Base-by-base conservation (phyloP, 2,797 vertebrate genomes). In the Malurus splendens region DNA sequence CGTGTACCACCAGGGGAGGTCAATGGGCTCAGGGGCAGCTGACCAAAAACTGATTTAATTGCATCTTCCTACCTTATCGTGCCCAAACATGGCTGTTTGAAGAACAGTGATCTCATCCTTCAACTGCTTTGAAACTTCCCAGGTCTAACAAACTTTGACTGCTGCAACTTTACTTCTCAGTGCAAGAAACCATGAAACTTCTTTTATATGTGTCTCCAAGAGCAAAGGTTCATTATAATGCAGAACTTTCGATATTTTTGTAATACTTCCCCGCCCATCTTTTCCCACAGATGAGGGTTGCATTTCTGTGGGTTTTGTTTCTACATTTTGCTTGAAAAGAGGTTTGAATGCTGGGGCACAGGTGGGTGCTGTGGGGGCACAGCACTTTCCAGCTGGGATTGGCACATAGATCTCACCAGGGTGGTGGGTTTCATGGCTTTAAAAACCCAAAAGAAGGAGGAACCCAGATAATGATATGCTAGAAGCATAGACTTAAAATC, bases 321-420 rank as follows among this genome's bases (percentile, higher is more conserved):
- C 72, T 66, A 36, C 16, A 12, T 79, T 91, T 89, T 78, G 7
- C 36, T 51, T 80, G 68, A 39, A 90, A 91, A 77, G 36, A 41
- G 13, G 25, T 7, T 83, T 65, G 38, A 62, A 52, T 89, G 15
- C 71, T 80, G 66, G 56, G 66, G 27, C 89, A 72, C 75, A 85
- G 87, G 59, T 90, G 79, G 86, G 79, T 89, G 70, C 84, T 70
- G 89, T 51, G 92, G 84, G 70, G 79, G 90, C 84, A 81, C 33
- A 92, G 56, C 42, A 18, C 18, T 82, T 91, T 75, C 91, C 82
- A 89, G 38, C 81, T 32, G 79, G 48, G n/a, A 17, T 45, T 66
- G 45, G 42, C 25, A 28, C 14, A 24, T 4, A 6, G 24, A 39
- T 87, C 76, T 83, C 92, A 91, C 44, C 38, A 44, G 86, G 55